These are phyloP conservation scores for Bombus superbus DNA, from an alignment of 1,140 invertebrate species.

Conservation along the genomic window DNA sequence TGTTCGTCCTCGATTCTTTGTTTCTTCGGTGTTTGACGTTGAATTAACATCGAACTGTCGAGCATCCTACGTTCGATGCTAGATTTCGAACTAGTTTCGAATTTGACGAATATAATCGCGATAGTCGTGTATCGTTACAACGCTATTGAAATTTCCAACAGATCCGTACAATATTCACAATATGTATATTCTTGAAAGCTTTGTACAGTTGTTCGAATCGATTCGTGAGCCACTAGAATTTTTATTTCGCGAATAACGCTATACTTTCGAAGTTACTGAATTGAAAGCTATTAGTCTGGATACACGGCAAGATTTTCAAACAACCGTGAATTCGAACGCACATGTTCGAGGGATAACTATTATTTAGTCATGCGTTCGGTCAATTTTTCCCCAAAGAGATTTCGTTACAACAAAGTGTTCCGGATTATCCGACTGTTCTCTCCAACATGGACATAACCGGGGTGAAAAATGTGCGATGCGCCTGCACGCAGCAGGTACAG, in stretches of 20 bases:
- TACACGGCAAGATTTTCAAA: not conserved
- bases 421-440: constrained; percentile 25
- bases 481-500: constrained; percentile 13
- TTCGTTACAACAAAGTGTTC: constrained; percentile 6
- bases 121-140: not conserved
- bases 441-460: constrained; percentile 28
- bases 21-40: not conserved
- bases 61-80: not conserved
- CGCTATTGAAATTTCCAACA: not conserved
- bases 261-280: not conserved
- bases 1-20: not conserved
- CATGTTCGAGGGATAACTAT: not conserved
- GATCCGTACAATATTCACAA: not conserved
- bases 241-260: not conserved
- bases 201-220: not conserved
- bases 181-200: not conserved
- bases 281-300: not conserved
- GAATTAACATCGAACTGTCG: not conserved
- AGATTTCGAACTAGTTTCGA: not conserved
- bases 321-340: too few species aligned
- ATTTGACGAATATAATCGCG: not conserved
- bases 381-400: not conserved
- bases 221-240: not conserved
- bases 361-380: not conserved
- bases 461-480: constrained; percentile 55